Evolutionary conservation across 2,888 invertebrate genomes (phyloP).

Genomic region (Blera fallax): DNA sequence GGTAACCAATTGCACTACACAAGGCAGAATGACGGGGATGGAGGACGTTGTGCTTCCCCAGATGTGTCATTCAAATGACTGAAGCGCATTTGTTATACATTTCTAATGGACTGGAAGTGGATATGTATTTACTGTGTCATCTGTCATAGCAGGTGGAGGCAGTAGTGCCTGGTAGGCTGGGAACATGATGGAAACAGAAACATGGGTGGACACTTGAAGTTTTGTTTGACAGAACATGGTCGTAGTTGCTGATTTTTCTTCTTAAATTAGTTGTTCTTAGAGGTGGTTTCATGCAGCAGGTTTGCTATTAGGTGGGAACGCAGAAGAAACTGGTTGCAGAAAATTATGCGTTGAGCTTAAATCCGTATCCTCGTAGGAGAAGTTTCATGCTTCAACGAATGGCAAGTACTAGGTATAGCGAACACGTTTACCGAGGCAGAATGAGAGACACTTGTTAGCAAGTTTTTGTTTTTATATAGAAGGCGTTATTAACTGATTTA

Average conservation of each 20-base stretch:
- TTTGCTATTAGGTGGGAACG: background rate
- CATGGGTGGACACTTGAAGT: conserved; percentile 7
- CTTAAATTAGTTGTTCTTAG: background rate
- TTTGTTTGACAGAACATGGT: background rate
- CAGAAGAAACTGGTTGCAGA: background rate
- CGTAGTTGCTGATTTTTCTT: background rate
- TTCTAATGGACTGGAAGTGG: conserved; percentile 47
- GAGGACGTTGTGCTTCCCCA: conserved; percentile 9
- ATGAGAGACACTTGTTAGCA: no score
- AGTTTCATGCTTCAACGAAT: background rate
- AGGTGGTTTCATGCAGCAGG: background rate
- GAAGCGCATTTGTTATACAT: conserved; percentile 28
- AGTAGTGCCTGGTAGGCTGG: background rate
- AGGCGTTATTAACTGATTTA: no score
- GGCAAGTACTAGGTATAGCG: no score
- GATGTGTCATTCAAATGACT: conserved; percentile 34
- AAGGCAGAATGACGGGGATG: background rate
- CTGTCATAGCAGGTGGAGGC: conserved; percentile 39
- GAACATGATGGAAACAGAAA: background rate
- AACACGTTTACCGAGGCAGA: no score
- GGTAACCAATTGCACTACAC: conserved; percentile 30
- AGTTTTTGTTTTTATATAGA: no score
- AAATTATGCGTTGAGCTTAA: background rate
- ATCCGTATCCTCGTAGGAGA: background rate
- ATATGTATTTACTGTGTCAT: conserved; percentile 38